Evolutionary conservation across 2,888 invertebrate species (phyloP), one percentile per base, ranked within the genome.

Genomic region (Plagodis pulveraria): DNA sequence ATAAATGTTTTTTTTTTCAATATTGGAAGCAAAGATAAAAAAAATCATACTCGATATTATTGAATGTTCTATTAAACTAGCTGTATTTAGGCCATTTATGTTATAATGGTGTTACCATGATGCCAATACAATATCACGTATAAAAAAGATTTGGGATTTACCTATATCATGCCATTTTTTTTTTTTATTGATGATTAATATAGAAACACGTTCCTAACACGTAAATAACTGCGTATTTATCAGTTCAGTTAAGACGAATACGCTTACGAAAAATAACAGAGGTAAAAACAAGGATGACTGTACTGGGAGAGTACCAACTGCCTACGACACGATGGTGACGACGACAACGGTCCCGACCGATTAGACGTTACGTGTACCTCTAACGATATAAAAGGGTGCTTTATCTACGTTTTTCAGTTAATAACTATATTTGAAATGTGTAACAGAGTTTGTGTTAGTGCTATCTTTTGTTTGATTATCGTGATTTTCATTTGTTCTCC

Each of bases 371-470:
- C 69, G 67, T 71, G 70, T 67, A 63, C 66, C 63, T 68, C 66
- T 71, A 66, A 70, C 60, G 62, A 75, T 81, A 81, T 80, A 81
- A 78, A 71, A 49, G 70, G 69, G 66, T 67, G 70, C 56, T 66
- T 70, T 78, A 83, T 80, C 76, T 63, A 69, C 70, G 56, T 67
- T 72, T 74, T 74, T 78, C 77, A 81, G 73, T 82, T 68, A 70
- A 62, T 70, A 58, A 61, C 55, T 65, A 67, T 63, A 66, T 70
- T 71, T 71, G 62, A 67, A 73, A 73, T 66, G 71, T 67, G 59
- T 61, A 68, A 67, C 64, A 63, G 50, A 62, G 57, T 57, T 38
- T 5, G 51, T 22, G 57, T 57, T 40, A 49, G 38, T 49, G 36
- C 40, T 50, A 45, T 52, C 49, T 52, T 43, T 49, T 50, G 43